Conservation (phyloP, 2,797 vertebrate genomes). For the Antennarius maculatus region DNA sequence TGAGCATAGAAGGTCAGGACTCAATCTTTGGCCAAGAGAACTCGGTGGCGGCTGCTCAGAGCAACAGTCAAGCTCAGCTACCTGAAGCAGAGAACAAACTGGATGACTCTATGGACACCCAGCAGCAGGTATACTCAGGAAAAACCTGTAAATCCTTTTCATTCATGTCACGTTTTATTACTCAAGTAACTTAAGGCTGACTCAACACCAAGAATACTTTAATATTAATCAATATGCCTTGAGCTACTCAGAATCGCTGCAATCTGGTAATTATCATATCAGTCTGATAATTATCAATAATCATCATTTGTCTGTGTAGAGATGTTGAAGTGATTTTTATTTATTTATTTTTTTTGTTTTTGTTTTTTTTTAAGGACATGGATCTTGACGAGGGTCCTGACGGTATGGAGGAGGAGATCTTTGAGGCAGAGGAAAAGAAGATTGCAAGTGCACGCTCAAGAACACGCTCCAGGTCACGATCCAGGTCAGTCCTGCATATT, state of each 20-base stretch:
- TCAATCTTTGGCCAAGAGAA: conserved; percentile 92
- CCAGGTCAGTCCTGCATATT: conserved; percentile 81
- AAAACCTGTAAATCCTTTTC: too few relatives aligned
- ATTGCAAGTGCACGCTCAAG: conserved; percentile 88
- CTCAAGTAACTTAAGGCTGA: neutral
- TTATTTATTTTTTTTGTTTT: neutral
- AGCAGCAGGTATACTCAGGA: conserved; percentile 86
- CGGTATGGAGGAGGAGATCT: conserved; percentile 90
- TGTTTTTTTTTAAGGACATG: conserved; percentile 87
- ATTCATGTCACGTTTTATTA: neutral
- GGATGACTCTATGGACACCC: conserved; percentile 96
- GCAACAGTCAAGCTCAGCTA: conserved; percentile 89
- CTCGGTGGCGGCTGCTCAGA: conserved; percentile 86
- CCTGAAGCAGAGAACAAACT: conserved; percentile 88
- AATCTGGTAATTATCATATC: neutral
- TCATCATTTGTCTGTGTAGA: neutral
- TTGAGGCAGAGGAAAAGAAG: conserved; percentile 94
- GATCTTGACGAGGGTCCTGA: conserved; percentile 97
- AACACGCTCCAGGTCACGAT: conserved; percentile 93
- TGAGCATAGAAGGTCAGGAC: conserved; percentile 90
- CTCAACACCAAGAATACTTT: neutral
- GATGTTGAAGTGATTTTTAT: neutral
- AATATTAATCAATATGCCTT: neutral
- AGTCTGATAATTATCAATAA: too few relatives aligned
- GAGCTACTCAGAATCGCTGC: neutral